These are phyloP conservation scores for Pollenia labialis DNA, from an alignment of 2,888 invertebrate species.

Conservation along the genomic window DNA sequence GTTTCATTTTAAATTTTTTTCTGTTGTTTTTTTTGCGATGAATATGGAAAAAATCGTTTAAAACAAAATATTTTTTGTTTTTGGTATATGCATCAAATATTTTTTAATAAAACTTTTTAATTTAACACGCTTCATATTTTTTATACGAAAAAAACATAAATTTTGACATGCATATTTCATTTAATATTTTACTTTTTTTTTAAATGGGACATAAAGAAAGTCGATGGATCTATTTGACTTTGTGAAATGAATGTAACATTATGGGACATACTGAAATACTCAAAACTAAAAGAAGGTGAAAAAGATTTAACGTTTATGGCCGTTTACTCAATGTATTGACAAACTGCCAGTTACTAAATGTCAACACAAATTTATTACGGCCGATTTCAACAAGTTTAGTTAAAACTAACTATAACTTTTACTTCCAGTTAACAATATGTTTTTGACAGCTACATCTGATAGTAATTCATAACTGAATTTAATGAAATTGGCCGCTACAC, in stretches of 20 bases:
- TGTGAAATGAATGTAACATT: constrained; percentile 18
- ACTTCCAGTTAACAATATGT: too few relatives aligned
- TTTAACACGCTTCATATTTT: constrained; percentile 64
- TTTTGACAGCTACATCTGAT: too few relatives aligned
- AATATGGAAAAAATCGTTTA: constrained; percentile 46
- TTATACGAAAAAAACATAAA: constrained; percentile 3
- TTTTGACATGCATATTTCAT: constrained; percentile 30
- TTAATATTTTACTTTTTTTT: constrained; percentile 42
- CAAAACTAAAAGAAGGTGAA: background rate
- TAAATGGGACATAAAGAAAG: constrained; percentile 26
- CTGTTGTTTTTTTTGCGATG: constrained; percentile 5
- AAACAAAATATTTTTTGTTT: constrained; percentile 47
- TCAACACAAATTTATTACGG: too few relatives aligned
- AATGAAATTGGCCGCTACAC: too few relatives aligned
- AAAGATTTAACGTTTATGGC: background rate
- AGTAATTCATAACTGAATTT: too few relatives aligned
- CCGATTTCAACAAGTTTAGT: too few relatives aligned
- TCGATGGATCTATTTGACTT: constrained; percentile 16
- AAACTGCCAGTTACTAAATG: too few relatives aligned
- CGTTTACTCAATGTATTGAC: too few relatives aligned
- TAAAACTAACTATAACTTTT: too few relatives aligned
- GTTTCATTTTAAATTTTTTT: constrained; percentile 42
- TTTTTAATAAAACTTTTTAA: constrained; percentile 71
- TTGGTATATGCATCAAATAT: constrained; percentile 66
- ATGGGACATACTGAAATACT: background rate